Evolutionary conservation across 2,888 invertebrate genomes (phyloP).

Genomic region (Piscicola geometra): DNA sequence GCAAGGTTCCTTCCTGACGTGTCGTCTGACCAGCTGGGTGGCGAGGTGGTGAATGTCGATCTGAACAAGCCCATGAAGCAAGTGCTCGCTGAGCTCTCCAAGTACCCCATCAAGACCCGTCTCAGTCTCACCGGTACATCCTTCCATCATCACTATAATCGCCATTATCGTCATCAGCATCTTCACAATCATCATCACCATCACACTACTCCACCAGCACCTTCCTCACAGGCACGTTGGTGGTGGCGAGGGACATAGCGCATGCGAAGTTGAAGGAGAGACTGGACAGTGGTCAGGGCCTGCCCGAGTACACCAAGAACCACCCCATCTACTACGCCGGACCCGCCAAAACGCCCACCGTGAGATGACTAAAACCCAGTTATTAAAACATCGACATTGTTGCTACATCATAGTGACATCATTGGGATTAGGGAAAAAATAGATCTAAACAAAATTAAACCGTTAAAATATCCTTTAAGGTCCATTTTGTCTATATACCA

Average conservation of each 20-base stretch:
- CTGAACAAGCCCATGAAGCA: constrained; percentile 53
- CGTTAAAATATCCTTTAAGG: too few species aligned
- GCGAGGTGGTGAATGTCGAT: constrained; percentile 52
- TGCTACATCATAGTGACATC: too few species aligned
- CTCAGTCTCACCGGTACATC: constrained; percentile 49
- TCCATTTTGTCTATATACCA: too few species aligned
- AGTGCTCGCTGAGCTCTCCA: constrained; percentile 47
- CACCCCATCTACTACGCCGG: constrained; percentile 57
- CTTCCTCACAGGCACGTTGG: constrained; percentile 49
- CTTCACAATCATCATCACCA: too few species aligned
- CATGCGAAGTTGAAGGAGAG: constrained; percentile 55
- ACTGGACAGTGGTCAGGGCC: constrained; percentile 51
- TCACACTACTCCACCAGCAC: background rate
- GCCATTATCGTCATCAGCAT: too few species aligned
- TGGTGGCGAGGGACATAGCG: constrained; percentile 56
- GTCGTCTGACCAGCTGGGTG: constrained; percentile 48
- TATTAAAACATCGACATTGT: too few species aligned
- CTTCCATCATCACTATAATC: too few species aligned
- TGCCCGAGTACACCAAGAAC: constrained; percentile 55
- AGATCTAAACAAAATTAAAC: too few species aligned
- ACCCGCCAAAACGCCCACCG: constrained; percentile 56
- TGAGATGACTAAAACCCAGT: too few species aligned
- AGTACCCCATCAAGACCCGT: constrained; percentile 52
- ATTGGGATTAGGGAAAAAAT: too few species aligned
- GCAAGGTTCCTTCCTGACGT: constrained; percentile 55